Conservation (phyloP, 1,140 invertebrate species). For the Sweltsa coloradensis region DNA sequence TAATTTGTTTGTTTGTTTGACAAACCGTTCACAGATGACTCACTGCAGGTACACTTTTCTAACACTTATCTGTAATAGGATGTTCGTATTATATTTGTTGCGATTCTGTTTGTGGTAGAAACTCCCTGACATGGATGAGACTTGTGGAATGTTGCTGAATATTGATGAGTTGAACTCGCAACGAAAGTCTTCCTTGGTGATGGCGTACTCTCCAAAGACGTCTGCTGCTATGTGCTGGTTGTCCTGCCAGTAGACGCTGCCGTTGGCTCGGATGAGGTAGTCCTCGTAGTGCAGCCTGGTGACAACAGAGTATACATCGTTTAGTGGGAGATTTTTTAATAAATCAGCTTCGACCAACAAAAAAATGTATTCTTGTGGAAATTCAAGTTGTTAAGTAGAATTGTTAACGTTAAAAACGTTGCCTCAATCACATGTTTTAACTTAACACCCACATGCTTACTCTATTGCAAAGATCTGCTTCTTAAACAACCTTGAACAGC, state of each 20-base stretch:
- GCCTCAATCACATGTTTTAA: no score
- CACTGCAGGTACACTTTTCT: constrained; percentile 5
- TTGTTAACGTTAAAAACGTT: no score
- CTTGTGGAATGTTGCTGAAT: constrained; percentile 40
- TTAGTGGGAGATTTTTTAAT: no score
- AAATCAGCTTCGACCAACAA: no score
- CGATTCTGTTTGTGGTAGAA: constrained; percentile 37
- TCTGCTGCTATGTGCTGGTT: constrained; percentile 37
- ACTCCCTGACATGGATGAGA: constrained; percentile 38
- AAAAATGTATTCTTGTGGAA: no score
- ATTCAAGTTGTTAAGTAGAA: no score
- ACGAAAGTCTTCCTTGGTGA: neutral
- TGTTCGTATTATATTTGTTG: constrained; percentile 33
- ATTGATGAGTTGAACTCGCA: constrained; percentile 33
- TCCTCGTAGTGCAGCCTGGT: constrained; percentile 24
- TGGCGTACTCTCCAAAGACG: constrained; percentile 31
- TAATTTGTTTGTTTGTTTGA: no score
- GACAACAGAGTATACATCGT: neutral
- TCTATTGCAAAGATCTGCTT: no score
- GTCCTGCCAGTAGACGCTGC: constrained; percentile 39
- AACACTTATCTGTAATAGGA: constrained; percentile 18
- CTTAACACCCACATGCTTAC: no score
- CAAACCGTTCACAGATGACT: constrained; percentile 7
- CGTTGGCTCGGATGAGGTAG: constrained; percentile 27
- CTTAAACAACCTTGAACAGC: no score